A percentile compares a stretch with the other conserved stretches of the same genome.
Conservation (phyloP, 2,888 invertebrate genomes). For the Nomada flava region DNA sequence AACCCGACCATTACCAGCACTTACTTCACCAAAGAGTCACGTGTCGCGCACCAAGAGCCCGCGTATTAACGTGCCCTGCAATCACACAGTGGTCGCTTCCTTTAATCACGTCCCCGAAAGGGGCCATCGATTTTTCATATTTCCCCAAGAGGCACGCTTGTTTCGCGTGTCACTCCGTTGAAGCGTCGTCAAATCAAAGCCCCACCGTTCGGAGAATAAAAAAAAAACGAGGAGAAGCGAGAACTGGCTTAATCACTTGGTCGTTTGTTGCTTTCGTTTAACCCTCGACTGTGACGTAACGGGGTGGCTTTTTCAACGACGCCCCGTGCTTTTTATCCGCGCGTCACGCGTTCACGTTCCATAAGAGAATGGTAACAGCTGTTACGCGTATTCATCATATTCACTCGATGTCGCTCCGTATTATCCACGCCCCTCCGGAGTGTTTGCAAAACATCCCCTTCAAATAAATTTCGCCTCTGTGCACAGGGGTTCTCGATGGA, state of each 20-base stretch:
- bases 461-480: conserved; percentile 49
- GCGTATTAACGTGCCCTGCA: not conserved
- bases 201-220: not conserved
- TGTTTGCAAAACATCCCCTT: conserved; percentile 53
- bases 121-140: conserved; percentile 51
- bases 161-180: conserved; percentile 7
- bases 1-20: not conserved
- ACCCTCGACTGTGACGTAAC: not conserved
- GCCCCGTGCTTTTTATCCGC: conserved; percentile 50
- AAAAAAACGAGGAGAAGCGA: not conserved
- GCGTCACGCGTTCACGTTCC: conserved; percentile 51
- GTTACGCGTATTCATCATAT: conserved; percentile 67
- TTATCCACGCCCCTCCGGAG: conserved; percentile 38
- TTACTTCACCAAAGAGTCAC: not conserved
- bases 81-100: conserved; percentile 36
- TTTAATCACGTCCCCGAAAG: conserved; percentile 30
- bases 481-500: conserved; percentile 15
- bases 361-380: conserved; percentile 48
- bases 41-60: conserved; percentile 7
- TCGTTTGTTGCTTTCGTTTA: conserved; percentile 46
- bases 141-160: conserved; percentile 23
- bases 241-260: conserved; percentile 47
- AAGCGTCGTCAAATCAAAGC: conserved; percentile 30
- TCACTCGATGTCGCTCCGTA: conserved; percentile 45
- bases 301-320: conserved; percentile 40